Evolutionary conservation across 2,113 vertebrate genomes (phyloP).

Genomic region (Marcusenius ussheri): DNA sequence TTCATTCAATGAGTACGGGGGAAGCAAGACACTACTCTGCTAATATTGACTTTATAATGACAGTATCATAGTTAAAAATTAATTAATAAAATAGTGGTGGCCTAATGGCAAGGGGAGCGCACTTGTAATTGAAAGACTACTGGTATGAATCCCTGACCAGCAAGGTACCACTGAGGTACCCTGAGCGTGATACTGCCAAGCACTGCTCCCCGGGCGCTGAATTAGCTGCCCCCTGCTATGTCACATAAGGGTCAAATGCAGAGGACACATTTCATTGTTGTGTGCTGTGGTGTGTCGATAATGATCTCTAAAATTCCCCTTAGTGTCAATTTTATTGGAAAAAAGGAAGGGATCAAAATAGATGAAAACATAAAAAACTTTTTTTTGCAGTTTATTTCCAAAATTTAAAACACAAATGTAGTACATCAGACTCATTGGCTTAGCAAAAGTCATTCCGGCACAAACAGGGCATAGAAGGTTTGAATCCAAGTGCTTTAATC

Average conservation of each 20-base stretch:
- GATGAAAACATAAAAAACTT: not conserved
- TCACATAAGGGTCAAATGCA: no score
- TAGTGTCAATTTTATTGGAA: not conserved
- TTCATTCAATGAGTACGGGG: not conserved
- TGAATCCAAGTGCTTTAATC: not conserved
- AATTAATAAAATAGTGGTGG: not conserved
- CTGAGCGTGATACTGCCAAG: no score
- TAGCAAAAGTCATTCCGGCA: not conserved
- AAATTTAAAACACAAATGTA: not conserved
- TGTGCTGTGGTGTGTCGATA: no score
- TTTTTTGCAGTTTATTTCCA: not conserved
- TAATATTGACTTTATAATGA: not conserved
- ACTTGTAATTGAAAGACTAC: no score
- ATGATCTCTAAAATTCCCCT: no score
- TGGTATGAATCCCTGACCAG: no score
- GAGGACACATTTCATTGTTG: no score
- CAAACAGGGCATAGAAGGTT: not conserved
- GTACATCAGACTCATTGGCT: not conserved
- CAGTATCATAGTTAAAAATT: not conserved
- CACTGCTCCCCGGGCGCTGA: no score
- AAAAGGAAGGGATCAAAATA: not conserved
- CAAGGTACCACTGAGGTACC: no score
- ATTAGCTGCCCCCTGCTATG: no score
- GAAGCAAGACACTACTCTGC: not conserved
- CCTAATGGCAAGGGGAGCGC: no score